phyloP scores from a whole-genome alignment of 2,113 vertebrate species.

The Coreoperca whiteheadi region DNA sequence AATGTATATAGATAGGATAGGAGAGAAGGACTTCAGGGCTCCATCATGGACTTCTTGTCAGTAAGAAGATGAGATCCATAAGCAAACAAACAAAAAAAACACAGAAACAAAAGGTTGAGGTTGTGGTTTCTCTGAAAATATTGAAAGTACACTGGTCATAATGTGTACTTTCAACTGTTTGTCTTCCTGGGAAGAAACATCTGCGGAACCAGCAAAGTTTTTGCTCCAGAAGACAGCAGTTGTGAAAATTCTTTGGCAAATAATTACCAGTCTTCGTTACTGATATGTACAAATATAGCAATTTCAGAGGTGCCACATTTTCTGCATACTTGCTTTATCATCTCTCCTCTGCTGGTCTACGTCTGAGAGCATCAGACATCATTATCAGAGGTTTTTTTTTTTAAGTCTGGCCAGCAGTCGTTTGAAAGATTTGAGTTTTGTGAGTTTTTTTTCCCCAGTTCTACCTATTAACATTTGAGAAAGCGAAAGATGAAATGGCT shows the following conservation, averaged over 20 bases:
- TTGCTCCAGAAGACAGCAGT: background rate
- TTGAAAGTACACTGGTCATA: background rate
- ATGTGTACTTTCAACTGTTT: slow-evolving; percentile 9
- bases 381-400: slow-evolving; percentile 32
- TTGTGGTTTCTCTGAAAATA: slow-evolving; percentile 7
- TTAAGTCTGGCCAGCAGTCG: slow-evolving; percentile 11
- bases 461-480: slow-evolving; percentile 53
- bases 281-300: slow-evolving; percentile 24
- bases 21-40: background rate
- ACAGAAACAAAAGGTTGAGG: background rate
- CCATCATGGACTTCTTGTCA: background rate
- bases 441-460: background rate
- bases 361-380: slow-evolving; percentile 35
- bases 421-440: slow-evolving; percentile 34
- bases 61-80: slow-evolving; percentile 1
- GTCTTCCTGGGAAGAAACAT: slow-evolving; percentile 2
- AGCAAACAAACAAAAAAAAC: slow-evolving; percentile 14
- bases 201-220: background rate
- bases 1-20: too few relatives aligned
- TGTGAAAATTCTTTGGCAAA: slow-evolving; percentile 15
- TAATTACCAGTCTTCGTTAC: background rate
- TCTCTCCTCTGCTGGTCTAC: slow-evolving; percentile 9
- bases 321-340: slow-evolving; percentile 22
- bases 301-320: background rate
- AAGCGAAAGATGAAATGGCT: slow-evolving; percentile 42